A percentile compares a stretch with the other conserved stretches of the same genome.
Conservation (phyloP, 2,888 invertebrate genomes). For the Erebia epiphron region DNA sequence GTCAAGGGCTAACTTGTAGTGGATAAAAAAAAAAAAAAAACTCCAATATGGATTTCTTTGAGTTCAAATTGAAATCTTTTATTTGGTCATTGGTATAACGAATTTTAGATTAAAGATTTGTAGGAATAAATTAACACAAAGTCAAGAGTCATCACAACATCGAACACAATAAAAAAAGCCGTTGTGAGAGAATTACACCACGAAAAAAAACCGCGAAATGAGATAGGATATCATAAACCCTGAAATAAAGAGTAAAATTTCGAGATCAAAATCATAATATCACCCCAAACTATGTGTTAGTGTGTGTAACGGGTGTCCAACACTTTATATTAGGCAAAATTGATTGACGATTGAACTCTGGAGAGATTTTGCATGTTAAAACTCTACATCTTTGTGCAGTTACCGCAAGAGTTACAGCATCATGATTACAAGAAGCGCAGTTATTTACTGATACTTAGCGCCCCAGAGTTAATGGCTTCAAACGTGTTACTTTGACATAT, state of each 20-base stretch:
- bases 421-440: slow-evolving; percentile 14
- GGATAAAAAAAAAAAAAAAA: no score
- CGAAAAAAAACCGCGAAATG: neutral
- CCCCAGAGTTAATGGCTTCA: slow-evolving; percentile 64
- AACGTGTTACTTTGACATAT: slow-evolving; percentile 76
- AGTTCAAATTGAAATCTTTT: no score
- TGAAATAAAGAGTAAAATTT: neutral
- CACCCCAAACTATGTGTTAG: neutral
- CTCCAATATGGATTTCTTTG: no score
- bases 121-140: neutral
- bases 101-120: no score
- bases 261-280: neutral
- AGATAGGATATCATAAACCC: neutral
- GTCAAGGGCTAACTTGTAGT: no score
- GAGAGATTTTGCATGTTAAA: no score
- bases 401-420: slow-evolving; percentile 28
- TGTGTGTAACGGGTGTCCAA: no score
- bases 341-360: no score
- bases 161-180: neutral
- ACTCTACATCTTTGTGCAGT: slow-evolving; percentile 31
- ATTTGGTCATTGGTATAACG: no score
- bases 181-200: neutral
- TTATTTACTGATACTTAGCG: slow-evolving; percentile 53
- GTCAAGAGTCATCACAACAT: slow-evolving; percentile 15
- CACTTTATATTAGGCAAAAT: no score